Conservation (phyloP, 2,797 vertebrate species). For the Loriculus beryllinus region DNA sequence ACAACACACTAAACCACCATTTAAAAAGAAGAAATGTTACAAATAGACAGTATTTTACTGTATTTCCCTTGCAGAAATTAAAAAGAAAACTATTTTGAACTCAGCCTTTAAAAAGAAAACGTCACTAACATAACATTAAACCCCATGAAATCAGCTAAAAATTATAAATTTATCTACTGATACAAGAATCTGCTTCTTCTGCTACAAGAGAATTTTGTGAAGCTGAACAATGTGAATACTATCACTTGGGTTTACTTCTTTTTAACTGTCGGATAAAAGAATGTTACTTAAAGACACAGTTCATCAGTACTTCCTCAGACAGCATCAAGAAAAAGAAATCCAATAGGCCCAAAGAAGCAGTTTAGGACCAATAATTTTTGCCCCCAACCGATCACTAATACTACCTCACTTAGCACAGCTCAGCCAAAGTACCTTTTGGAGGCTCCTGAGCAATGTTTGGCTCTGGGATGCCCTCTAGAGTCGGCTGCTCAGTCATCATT, state of each 20-base stretch:
- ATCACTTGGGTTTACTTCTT: neutral
- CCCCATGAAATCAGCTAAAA: neutral
- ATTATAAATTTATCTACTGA: neutral
- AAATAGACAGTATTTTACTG: neutral
- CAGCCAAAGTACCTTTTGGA: constrained; percentile 66
- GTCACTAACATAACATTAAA: neutral
- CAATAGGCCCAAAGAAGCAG: neutral
- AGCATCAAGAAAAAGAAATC: neutral
- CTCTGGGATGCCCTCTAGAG: constrained; percentile 51
- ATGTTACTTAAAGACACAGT: neutral
- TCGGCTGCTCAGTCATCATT: constrained; percentile 45
- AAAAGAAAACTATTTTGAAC: neutral
- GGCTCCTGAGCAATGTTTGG: constrained; percentile 62
- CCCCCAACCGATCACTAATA: accelerated
- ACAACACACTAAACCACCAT: neutral
- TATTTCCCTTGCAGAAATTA: neutral
- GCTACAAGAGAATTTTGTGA: neutral
- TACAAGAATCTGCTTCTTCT: neutral
- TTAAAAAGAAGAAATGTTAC: neutral
- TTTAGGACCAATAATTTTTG: neutral
- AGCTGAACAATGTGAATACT: neutral
- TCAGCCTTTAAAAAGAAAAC: neutral
- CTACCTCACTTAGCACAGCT: neutral
- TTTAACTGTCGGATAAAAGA: neutral
- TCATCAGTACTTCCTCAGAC: neutral